Evolutionary conservation across 1,140 invertebrate species (phyloP).

Genomic region (Ganaspis sp.): DNA sequence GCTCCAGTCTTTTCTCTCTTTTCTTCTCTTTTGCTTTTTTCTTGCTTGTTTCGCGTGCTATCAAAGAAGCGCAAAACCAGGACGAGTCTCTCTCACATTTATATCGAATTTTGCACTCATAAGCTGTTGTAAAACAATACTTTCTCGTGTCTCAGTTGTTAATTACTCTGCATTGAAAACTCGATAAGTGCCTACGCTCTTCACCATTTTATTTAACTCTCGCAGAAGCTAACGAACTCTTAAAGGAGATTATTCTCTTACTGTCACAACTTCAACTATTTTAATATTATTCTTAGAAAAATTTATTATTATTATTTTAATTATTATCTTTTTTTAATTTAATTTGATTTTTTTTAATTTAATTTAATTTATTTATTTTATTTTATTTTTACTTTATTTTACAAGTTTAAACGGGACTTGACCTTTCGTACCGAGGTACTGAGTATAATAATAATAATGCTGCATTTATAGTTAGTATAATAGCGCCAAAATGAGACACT

Average conservation of each 20-base stretch:
- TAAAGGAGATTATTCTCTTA: not conserved
- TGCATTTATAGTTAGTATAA: no score
- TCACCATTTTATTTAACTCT: not conserved
- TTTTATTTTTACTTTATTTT: no score
- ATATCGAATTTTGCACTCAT: not conserved
- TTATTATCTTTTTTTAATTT: no score
- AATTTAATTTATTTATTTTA: no score
- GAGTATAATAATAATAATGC: no score
- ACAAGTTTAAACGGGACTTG: no score
- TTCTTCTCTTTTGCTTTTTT: not conserved
- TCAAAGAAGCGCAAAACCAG: constrained; percentile 19
- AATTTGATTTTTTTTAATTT: no score
- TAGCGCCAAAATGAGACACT: no score
- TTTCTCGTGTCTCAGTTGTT: not conserved
- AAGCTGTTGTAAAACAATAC: not conserved
- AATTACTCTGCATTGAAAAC: not conserved
- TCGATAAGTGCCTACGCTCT: constrained; percentile 20
- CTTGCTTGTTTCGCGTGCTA: not conserved
- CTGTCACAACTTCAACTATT: not conserved
- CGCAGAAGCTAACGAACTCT: not conserved
- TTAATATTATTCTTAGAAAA: no score
- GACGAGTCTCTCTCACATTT: not conserved
- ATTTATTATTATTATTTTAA: no score
- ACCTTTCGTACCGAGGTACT: no score
- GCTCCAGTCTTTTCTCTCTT: constrained; percentile 25